Conservation (phyloP, 2,113 vertebrate species). For the Falcunculus frontatus region DNA sequence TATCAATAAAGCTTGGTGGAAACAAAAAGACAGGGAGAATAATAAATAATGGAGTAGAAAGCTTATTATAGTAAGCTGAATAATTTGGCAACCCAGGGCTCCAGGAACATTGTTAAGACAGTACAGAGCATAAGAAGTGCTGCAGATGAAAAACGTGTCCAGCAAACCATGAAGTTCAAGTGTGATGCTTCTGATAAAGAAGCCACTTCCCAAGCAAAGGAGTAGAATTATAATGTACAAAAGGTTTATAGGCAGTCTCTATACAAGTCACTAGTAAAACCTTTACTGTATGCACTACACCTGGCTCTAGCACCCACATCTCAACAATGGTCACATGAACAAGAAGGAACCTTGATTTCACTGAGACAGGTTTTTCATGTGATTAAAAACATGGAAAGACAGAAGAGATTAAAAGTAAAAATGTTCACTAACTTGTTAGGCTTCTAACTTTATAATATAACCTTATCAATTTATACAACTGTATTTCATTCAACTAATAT, state of each 20-base stretch:
- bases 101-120: background rate
- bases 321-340: background rate
- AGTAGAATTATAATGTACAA: background rate
- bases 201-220: background rate
- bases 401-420: background rate
- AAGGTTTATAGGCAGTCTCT: background rate
- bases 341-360: background rate
- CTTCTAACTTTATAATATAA: background rate
- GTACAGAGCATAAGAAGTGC: background rate
- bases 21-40: background rate
- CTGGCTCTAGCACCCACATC: background rate
- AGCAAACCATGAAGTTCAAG: background rate
- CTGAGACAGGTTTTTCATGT: background rate
- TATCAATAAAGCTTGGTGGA: background rate
- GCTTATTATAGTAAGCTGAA: background rate
- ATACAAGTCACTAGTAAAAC: background rate
- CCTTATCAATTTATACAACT: background rate
- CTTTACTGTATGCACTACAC: background rate
- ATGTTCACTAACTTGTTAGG: background rate
- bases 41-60: background rate
- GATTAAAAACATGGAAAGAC: background rate
- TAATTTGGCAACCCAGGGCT: background rate
- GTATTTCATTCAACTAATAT: background rate
- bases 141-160: background rate
- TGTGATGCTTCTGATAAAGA: background rate